phyloP scores from a whole-genome alignment of 2,888 invertebrate genomes.

The Ectobius pallidus region DNA sequence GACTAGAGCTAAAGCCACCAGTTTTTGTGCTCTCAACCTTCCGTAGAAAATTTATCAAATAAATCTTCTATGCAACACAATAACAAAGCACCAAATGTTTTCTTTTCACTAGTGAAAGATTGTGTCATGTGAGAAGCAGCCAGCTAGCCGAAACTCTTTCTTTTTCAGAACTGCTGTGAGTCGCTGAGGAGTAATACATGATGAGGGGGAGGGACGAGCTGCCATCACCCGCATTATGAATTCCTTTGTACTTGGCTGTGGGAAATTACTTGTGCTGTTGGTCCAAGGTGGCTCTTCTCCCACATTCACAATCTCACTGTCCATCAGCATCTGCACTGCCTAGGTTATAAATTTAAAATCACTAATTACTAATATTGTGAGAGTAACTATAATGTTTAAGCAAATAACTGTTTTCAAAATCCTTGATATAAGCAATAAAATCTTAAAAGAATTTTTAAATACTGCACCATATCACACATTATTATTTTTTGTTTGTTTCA shows the following conservation, averaged over 20 bases:
- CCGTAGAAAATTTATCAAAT: too few species aligned
- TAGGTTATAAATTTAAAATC: too few species aligned
- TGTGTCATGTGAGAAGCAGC: constrained; percentile 81
- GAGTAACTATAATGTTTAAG: too few species aligned
- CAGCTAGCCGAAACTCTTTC: constrained; percentile 73
- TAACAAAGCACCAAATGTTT: not conserved
- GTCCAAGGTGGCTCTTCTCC: constrained; percentile 47
- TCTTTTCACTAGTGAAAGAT: constrained; percentile 66
- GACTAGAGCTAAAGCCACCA: too few species aligned
- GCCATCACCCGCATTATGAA: constrained; percentile 67
- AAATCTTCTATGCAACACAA: too few species aligned
- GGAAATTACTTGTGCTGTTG: constrained; percentile 56
- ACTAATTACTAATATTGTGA: too few species aligned
- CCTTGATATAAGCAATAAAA: too few species aligned
- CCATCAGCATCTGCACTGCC: constrained; percentile 44
- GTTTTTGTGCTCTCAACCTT: too few species aligned
- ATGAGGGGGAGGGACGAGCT: constrained; percentile 65
- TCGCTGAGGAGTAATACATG: constrained; percentile 67
- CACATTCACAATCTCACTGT: constrained; percentile 35
- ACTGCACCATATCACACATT: too few species aligned
- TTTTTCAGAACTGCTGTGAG: constrained; percentile 71
- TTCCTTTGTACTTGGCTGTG: constrained; percentile 65
- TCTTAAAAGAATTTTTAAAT: too few species aligned
- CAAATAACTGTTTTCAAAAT: too few species aligned
- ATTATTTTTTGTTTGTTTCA: too few species aligned